Conservation (phyloP, 2,113 vertebrate species). For the Channa argus region DNA sequence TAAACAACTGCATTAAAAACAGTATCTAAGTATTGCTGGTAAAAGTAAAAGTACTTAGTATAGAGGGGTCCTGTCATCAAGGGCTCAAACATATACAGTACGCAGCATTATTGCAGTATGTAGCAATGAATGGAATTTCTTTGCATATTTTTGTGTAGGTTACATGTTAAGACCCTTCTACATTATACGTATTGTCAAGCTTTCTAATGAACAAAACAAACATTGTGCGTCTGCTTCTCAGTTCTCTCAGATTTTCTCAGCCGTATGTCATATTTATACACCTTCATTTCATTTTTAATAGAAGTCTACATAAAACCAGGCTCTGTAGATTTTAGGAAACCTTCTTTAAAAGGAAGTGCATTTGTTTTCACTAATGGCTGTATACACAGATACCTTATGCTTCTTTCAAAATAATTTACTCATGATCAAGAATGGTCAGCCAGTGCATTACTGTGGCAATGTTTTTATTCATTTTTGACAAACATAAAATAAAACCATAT, state of each 20-base stretch:
- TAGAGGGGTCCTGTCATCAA: no score
- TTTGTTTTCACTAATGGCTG: neutral
- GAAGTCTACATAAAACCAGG: no score
- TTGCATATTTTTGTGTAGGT: neutral
- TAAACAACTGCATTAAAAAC: no score
- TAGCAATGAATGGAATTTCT: neutral
- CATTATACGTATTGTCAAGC: neutral
- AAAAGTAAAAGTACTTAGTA: no score
- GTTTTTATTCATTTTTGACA: neutral
- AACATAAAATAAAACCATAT: no score
- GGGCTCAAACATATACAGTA: neutral
- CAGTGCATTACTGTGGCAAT: neutral
- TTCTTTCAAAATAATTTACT: slow-evolving; percentile 4
- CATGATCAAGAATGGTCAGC: neutral
- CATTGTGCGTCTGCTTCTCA: no score
- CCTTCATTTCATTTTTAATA: no score
- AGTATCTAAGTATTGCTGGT: no score
- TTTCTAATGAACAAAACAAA: no score
- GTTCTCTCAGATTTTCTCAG: no score
- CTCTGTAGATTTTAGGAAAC: neutral
- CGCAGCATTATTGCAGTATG: neutral
- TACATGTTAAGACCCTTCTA: neutral
- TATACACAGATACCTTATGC: neutral
- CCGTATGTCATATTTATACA: no score
- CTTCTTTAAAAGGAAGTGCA: neutral